Evolutionary conservation across 1,140 invertebrate genomes (phyloP).

Genomic region (Conopomorpha cramerella): DNA sequence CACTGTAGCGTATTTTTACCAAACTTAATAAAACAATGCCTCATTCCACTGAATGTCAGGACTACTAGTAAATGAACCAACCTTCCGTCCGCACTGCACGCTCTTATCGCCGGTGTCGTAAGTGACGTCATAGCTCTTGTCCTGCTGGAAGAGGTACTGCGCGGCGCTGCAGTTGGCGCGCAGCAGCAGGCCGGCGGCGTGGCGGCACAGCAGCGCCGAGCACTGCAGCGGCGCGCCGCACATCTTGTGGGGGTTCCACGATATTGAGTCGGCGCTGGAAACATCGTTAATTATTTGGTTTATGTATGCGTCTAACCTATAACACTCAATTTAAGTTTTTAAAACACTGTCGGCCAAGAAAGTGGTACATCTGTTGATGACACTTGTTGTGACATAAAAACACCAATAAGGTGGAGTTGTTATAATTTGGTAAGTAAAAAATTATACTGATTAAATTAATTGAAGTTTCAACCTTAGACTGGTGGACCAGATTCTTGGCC

Average conservation of each 20-base stretch:
- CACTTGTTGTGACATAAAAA: not conserved
- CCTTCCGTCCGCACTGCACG: conserved; percentile 90
- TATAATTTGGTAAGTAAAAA: not conserved
- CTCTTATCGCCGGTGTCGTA: conserved; percentile 94
- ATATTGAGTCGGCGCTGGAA: conserved; percentile 71
- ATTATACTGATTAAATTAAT: no score
- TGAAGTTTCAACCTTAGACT: no score
- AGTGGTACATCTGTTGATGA: not conserved
- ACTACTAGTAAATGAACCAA: no score
- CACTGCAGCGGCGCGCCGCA: conserved; percentile 88
- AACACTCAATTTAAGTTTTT: no score
- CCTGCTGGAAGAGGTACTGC: conserved; percentile 88
- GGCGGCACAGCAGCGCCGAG: conserved; percentile 75
- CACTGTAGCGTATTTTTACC: no score
- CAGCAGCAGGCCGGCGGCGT: conserved; percentile 68
- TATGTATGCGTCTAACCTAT: no score
- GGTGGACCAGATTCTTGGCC: no score
- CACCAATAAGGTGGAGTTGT: not conserved
- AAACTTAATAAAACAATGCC: no score
- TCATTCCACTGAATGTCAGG: no score
- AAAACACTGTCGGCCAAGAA: not conserved
- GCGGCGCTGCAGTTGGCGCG: conserved; percentile 79
- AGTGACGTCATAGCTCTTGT: conserved; percentile 89
- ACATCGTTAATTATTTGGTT: not conserved
- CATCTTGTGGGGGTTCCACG: conserved; percentile 95